Conservation (phyloP, 2,888 invertebrate species). For the Hypsopygia costalis region DNA sequence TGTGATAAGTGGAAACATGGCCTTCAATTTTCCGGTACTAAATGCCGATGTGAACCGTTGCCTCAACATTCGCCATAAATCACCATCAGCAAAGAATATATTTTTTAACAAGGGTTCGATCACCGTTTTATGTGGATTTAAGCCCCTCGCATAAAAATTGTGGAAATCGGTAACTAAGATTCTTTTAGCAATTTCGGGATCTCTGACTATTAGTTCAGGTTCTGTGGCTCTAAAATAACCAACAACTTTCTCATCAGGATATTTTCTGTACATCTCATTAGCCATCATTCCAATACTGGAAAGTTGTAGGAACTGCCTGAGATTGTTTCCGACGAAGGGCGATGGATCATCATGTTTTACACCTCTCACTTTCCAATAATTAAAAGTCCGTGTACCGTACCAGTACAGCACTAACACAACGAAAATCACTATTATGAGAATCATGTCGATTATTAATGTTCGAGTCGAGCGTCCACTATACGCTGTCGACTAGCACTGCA, state of each 20-base stretch:
- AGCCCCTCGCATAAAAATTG: conserved; percentile 53
- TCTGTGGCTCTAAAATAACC: conserved; percentile 51
- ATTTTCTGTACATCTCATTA: conserved; percentile 50
- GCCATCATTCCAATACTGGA: conserved; percentile 59
- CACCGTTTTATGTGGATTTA: conserved; percentile 49
- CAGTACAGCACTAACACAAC: conserved; percentile 37
- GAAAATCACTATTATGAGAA: conserved; percentile 29
- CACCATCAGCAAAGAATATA: conserved; percentile 64
- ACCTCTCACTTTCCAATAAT: conserved; percentile 59
- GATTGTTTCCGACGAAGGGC: conserved; percentile 52
- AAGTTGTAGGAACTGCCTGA: conserved; percentile 45
- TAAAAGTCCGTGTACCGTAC: conserved; percentile 47
- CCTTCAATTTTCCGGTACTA: conserved; percentile 61
- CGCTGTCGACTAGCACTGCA: conserved; percentile 14
- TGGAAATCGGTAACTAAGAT: conserved; percentile 57
- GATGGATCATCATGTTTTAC: conserved; percentile 55
- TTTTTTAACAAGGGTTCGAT: conserved; percentile 60
- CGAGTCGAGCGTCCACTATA: conserved; percentile 6
- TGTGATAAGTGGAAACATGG: conserved; percentile 65
- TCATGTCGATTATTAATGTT: conserved; percentile 24
- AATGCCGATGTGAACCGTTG: conserved; percentile 64
- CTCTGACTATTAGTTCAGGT: conserved; percentile 59
- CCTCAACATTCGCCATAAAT: conserved; percentile 59
- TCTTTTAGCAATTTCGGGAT: conserved; percentile 57
- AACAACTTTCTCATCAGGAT: conserved; percentile 59